Percentiles rank a stretch among this genome's conserved stretches.
Conservation (phyloP, 2,113 vertebrate species). For the Euleptes europaea region DNA sequence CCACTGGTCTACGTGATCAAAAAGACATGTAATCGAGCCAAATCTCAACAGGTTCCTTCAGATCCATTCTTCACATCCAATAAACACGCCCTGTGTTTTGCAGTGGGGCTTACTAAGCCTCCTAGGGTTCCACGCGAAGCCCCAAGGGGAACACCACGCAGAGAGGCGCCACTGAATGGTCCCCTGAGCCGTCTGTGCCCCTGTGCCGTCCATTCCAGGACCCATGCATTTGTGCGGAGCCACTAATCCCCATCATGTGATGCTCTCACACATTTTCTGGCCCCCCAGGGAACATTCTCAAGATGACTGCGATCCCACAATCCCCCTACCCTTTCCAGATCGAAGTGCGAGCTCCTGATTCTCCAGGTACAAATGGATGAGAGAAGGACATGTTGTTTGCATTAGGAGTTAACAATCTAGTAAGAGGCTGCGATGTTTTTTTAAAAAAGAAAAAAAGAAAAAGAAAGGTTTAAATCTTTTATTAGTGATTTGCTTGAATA, state of each 20-base stretch:
- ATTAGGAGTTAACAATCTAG: conserved; percentile 33
- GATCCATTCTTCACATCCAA: accelerated
- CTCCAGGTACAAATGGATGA: conserved; percentile 1
- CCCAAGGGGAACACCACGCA: not conserved
- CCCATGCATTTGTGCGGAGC: accelerated
- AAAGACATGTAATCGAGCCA: not conserved
- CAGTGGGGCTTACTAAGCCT: not conserved
- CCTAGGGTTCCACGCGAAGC: not conserved
- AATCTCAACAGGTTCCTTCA: not conserved
- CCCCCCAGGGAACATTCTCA: not conserved
- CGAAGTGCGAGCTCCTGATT: not conserved
- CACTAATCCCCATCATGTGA: not conserved
- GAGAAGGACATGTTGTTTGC: conserved; percentile 18
- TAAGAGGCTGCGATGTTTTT: conserved; percentile 22
- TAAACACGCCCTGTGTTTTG: not conserved
- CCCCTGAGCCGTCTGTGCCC: not conserved
- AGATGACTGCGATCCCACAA: not conserved
- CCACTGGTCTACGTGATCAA: not conserved
- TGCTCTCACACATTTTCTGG: not conserved
- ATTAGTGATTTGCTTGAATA: conserved; percentile 64
- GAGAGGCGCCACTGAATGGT: not conserved
- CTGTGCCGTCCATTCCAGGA: not conserved
- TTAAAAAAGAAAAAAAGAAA: no score
- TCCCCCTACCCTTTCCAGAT: not conserved
- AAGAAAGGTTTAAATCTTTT: conserved; percentile 61